phyloP scores from a whole-genome alignment of 2,797 vertebrate genomes.

The Leptodactylus fallax region DNA sequence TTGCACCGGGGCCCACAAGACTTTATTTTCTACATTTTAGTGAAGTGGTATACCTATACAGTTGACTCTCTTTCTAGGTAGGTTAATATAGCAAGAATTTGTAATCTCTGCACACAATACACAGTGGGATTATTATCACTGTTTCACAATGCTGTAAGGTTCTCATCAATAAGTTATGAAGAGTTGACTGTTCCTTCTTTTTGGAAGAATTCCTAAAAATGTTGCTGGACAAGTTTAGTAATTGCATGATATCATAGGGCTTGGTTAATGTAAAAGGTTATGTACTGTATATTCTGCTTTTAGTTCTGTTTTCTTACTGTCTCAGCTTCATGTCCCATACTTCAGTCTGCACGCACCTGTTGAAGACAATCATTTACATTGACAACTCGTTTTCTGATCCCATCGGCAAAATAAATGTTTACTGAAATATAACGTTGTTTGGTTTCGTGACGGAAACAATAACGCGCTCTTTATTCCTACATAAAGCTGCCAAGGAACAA shows the following conservation, averaged over 20 bases:
- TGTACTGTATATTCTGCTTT: background rate
- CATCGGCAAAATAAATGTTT: slow-evolving; percentile 25
- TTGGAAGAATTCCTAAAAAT: slow-evolving; percentile 46
- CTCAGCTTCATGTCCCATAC: background rate
- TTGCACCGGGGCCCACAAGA: too few species aligned
- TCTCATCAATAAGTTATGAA: slow-evolving; percentile 32
- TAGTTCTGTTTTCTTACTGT: slow-evolving; percentile 14
- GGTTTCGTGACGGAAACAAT: slow-evolving; percentile 33
- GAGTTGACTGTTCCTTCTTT: slow-evolving; percentile 1
- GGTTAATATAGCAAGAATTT: background rate
- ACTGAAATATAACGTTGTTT: slow-evolving; percentile 33
- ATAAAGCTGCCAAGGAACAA: slow-evolving; percentile 24
- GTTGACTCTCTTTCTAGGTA: background rate
- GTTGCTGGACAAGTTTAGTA: slow-evolving; percentile 32
- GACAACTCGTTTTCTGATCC: background rate
- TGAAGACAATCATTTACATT: slow-evolving; percentile 30
- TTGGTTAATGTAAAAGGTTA: background rate
- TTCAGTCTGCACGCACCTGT: slow-evolving; percentile 16
- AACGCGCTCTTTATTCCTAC: slow-evolving; percentile 17
- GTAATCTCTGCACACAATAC: background rate
- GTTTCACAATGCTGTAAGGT: background rate
- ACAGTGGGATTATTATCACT: background rate
- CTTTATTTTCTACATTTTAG: background rate
- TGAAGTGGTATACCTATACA: background rate
- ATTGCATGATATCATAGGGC: slow-evolving; percentile 13